Percentiles rank a stretch among this genome's conserved stretches.
These are phyloP conservation scores for Mesembrinibis cayennensis DNA, from an alignment of 2,113 vertebrate genomes.

Conservation along the genomic window DNA sequence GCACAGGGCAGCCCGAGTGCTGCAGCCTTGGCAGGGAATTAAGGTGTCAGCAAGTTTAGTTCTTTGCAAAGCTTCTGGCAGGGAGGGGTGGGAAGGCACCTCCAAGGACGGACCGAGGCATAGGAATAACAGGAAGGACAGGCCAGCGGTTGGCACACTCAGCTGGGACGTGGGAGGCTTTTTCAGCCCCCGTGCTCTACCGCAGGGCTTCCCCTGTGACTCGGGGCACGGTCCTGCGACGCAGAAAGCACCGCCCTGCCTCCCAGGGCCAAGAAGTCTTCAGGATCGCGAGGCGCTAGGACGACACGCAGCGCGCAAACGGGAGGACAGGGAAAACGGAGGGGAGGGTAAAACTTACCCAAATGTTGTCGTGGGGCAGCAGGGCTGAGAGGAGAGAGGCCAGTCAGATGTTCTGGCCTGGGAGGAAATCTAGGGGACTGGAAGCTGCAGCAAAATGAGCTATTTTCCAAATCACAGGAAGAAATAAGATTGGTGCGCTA, in stretches of 20 bases:
- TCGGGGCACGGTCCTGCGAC: not conserved
- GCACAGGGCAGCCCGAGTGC: not conserved
- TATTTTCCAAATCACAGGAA: not conserved
- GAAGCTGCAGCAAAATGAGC: not conserved
- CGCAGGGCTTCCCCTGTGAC: not conserved
- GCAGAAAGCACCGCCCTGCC: not conserved
- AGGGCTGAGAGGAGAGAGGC: not conserved
- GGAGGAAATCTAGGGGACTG: not conserved
- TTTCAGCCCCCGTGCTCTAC: not conserved
- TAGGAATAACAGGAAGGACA: not conserved
- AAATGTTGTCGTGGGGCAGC: not conserved
- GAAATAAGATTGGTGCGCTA: not conserved
- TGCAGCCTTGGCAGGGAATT: not conserved
- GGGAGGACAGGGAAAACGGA: not conserved
- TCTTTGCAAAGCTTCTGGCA: not conserved
- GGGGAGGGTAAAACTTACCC: not conserved
- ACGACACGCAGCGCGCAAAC: not conserved
- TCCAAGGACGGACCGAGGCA: not conserved
- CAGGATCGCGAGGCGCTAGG: not conserved
- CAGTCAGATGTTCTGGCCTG: not conserved
- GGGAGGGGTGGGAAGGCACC: not conserved
- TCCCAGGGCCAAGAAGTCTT: not conserved
- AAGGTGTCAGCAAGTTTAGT: not conserved
- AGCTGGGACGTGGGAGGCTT: not conserved
- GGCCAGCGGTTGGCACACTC: not conserved